Percentiles rank a stretch among this genome's conserved stretches.
These are phyloP conservation scores for Heteromyza rotundicornis DNA, from an alignment of 2,888 invertebrate genomes.

Conservation along the genomic window DNA sequence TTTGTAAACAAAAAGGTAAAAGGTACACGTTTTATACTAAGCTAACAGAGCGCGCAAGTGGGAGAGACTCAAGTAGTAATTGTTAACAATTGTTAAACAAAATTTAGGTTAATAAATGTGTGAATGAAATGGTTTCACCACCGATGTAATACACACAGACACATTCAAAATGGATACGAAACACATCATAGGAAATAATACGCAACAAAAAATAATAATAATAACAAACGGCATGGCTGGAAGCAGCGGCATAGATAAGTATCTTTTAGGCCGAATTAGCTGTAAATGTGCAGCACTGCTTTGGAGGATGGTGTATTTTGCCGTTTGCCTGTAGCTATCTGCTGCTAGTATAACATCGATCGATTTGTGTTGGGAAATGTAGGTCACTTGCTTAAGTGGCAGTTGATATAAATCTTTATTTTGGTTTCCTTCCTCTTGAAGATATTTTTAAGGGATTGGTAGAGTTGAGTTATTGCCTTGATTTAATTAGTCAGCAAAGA, in stretches of 20 bases:
- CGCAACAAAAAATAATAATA: no score
- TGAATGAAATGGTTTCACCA: slow-evolving; percentile 37
- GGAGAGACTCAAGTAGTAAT: neutral
- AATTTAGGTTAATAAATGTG: slow-evolving; percentile 41
- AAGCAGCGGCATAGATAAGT: neutral
- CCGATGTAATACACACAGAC: neutral
- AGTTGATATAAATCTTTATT: no score
- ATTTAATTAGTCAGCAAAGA: no score
- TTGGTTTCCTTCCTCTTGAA: no score
- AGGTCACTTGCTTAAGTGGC: slow-evolving; percentile 1
- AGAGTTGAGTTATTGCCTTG: no score
- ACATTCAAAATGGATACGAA: neutral
- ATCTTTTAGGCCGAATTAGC: neutral
- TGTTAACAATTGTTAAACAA: neutral
- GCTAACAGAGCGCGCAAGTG: no score
- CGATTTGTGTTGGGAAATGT: neutral
- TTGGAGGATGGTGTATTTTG: neutral
- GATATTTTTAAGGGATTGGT: no score
- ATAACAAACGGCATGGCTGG: neutral
- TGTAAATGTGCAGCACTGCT: neutral
- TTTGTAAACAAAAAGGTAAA: neutral
- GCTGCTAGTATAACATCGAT: neutral
- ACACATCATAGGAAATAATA: no score
- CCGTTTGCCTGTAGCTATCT: neutral
- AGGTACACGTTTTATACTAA: no score